Evolutionary conservation across 2,797 vertebrate genomes (phyloP).

Genomic region (Lepilemur ruficaudatus): DNA sequence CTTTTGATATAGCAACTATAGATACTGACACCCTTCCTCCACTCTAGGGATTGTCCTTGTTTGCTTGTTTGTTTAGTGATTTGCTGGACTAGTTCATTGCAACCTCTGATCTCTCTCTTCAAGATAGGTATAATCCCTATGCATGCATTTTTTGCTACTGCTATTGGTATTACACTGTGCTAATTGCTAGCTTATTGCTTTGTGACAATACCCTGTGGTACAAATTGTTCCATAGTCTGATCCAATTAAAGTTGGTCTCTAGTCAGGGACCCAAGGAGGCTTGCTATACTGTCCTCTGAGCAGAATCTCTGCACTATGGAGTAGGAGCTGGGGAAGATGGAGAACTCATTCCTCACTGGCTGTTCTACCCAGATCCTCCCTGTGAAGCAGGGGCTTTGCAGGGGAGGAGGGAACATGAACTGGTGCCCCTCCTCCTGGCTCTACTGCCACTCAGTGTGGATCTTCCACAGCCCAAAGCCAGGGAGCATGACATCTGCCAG

Average conservation of each 20-base stretch:
- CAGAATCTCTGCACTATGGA: not conserved
- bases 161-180: not conserved
- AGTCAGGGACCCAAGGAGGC: not conserved
- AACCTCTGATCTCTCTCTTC: not conserved
- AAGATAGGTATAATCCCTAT: not conserved
- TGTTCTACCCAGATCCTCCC: not conserved
- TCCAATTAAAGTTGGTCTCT: not conserved
- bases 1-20: not conserved
- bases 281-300: not conserved
- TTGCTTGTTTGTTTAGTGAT: not conserved
- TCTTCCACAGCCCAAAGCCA: not conserved
- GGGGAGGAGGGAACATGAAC: not conserved
- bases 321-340: not conserved
- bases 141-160: not conserved
- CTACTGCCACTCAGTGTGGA: not conserved
- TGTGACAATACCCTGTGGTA: not conserved
- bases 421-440: not conserved
- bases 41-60: not conserved
- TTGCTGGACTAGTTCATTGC: not conserved
- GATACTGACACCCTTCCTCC: not conserved
- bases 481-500: not conserved
- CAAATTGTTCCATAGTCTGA: not conserved
- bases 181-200: constrained; percentile 5
- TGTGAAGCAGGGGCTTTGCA: not conserved
- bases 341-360: not conserved